phyloP scores from a whole-genome alignment of 2,113 vertebrate genomes.

The Aegotheles bennettii region DNA sequence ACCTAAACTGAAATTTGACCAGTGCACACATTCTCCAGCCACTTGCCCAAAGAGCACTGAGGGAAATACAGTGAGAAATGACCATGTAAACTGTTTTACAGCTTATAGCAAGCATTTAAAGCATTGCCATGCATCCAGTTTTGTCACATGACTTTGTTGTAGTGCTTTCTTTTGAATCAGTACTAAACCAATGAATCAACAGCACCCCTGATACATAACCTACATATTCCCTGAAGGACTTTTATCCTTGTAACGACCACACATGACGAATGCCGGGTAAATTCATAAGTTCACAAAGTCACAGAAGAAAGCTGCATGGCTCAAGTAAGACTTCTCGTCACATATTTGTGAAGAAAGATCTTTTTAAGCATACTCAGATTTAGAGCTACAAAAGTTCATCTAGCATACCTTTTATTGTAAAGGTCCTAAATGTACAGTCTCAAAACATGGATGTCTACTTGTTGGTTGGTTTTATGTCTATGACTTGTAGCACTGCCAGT shows the following conservation, averaged over 20 bases:
- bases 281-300: neutral
- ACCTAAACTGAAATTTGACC: neutral
- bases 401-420: neutral
- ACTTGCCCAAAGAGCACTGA: neutral
- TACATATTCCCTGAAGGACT: neutral
- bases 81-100: neutral
- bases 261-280: neutral
- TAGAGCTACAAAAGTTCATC: neutral
- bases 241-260: neutral
- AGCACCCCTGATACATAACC: neutral
- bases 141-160: neutral
- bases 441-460: neutral
- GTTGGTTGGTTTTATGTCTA: neutral
- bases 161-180: no score
- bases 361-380: neutral
- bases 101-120: neutral
- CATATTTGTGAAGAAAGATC: neutral
- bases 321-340: neutral
- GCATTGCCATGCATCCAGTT: neutral
- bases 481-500: neutral
- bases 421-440: neutral
- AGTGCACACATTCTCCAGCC: neutral
- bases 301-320: neutral
- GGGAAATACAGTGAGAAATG: neutral
- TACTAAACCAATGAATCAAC: neutral